These are phyloP conservation scores for Puma concolor DNA, from an alignment of 2,113 vertebrate genomes.

Conservation along the genomic window DNA sequence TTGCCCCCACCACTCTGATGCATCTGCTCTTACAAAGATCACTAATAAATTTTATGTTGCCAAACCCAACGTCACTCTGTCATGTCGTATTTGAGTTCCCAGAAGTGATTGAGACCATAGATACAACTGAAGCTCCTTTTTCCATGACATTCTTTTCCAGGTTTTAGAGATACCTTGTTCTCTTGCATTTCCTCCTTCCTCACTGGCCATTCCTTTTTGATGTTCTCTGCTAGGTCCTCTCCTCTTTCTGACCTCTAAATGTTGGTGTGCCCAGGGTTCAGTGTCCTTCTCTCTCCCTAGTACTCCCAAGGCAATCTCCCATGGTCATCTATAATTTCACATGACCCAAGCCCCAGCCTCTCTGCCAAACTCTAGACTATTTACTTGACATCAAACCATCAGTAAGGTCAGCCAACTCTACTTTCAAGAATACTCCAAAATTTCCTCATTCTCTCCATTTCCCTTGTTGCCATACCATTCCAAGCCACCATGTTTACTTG, in stretches of 20 bases:
- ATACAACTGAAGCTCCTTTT: neutral
- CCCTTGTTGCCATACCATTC: neutral
- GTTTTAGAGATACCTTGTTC: neutral
- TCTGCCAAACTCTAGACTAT: neutral
- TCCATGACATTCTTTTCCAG: neutral
- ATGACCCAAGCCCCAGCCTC: neutral
- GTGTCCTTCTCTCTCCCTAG: neutral
- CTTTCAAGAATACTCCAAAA: neutral
- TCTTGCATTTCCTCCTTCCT: neutral
- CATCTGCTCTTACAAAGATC: neutral
- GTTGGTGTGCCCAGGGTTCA: neutral
- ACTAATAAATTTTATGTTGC: neutral
- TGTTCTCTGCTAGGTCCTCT: neutral
- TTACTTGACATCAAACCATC: neutral
- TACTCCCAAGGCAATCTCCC: neutral
- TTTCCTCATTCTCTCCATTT: neutral
- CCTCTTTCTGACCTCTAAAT: neutral
- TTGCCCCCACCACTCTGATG: neutral
- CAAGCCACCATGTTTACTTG: neutral
- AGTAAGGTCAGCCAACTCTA: neutral
- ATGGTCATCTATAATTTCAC: neutral
- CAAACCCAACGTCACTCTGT: neutral
- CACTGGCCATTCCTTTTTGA: neutral
- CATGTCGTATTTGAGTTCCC: neutral
- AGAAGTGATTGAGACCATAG: neutral